Conservation (phyloP, 1,140 invertebrate species). For the Diabrotica undecimpunctata region DNA sequence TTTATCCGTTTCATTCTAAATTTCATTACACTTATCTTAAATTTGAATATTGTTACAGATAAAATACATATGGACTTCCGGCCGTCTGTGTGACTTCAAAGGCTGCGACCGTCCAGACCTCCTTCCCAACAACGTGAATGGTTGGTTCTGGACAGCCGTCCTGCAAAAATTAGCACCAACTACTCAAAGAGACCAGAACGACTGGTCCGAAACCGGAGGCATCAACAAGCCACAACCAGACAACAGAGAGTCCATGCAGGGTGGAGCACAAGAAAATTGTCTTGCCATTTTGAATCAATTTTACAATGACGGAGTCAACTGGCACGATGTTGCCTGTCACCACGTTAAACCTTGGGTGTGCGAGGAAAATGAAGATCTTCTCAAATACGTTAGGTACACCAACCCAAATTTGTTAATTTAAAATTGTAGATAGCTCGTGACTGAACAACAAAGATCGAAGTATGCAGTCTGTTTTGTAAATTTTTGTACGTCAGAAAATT, state of each 20-base stretch:
- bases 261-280: slow-evolving; percentile 75
- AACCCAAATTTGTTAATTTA: slow-evolving; percentile 71
- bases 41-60: slow-evolving; percentile 54
- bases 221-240: slow-evolving; percentile 78
- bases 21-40: not conserved
- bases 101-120: slow-evolving; percentile 76
- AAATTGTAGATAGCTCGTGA: slow-evolving; percentile 22
- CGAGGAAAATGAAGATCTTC: slow-evolving; percentile 74
- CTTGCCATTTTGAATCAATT: slow-evolving; percentile 77
- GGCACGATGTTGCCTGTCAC: slow-evolving; percentile 83
- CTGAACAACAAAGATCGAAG: too few relatives aligned
- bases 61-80: slow-evolving; percentile 85
- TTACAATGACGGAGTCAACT: slow-evolving; percentile 81
- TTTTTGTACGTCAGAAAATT: too few relatives aligned
- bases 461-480: too few relatives aligned
- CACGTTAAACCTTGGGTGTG: slow-evolving; percentile 80
- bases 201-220: slow-evolving; percentile 78
- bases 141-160: slow-evolving; percentile 85
- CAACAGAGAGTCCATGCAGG: slow-evolving; percentile 72
- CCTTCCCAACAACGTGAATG: slow-evolving; percentile 71
- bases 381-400: slow-evolving; percentile 75
- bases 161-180: slow-evolving; percentile 75
- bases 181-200: slow-evolving; percentile 69
- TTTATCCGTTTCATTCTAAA: too few relatives aligned
- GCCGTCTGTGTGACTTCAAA: slow-evolving; percentile 78